A percentile compares a stretch with the other conserved stretches of the same genome.
Evolutionary conservation across 1,140 invertebrate genomes (phyloP).

Genomic region (Dolichoris vasculosae): DNA sequence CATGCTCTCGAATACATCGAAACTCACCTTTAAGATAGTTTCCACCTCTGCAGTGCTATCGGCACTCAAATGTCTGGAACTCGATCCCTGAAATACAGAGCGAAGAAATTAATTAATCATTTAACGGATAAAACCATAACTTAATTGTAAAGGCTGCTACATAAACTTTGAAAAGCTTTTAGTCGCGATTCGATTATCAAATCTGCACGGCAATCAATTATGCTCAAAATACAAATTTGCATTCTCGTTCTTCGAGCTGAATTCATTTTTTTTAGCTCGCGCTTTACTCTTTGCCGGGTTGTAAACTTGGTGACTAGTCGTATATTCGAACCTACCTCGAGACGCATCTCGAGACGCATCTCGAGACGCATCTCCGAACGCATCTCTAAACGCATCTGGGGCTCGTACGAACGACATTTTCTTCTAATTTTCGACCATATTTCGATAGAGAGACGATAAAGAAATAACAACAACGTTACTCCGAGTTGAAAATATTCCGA

Average conservation of each 20-base stretch:
- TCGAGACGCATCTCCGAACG: too few relatives aligned
- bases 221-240: conserved; percentile 31
- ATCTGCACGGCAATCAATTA: conserved; percentile 31
- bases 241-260: conserved; percentile 7
- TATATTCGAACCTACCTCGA: neutral
- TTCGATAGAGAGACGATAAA: too few relatives aligned
- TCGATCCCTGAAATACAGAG: conserved; percentile 61
- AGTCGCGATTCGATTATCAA: conserved; percentile 40
- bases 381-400: too few relatives aligned
- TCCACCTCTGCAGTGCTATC: conserved; percentile 65
- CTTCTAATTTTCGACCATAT: too few relatives aligned
- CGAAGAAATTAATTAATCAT: conserved; percentile 45
- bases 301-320: neutral
- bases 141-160: conserved; percentile 4
- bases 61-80: conserved; percentile 54
- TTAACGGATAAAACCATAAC: conserved; percentile 3
- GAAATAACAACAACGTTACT: too few relatives aligned
- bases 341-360: too few relatives aligned
- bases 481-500: too few relatives aligned
- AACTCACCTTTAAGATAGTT: conserved; percentile 66
- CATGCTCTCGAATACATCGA: neutral
- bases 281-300: neutral
- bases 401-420: too few relatives aligned
- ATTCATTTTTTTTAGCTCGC: neutral
- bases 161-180: conserved; percentile 46